Base-by-base conservation (phyloP, 1,140 invertebrate genomes). In the Drosophila willistoni region DNA sequence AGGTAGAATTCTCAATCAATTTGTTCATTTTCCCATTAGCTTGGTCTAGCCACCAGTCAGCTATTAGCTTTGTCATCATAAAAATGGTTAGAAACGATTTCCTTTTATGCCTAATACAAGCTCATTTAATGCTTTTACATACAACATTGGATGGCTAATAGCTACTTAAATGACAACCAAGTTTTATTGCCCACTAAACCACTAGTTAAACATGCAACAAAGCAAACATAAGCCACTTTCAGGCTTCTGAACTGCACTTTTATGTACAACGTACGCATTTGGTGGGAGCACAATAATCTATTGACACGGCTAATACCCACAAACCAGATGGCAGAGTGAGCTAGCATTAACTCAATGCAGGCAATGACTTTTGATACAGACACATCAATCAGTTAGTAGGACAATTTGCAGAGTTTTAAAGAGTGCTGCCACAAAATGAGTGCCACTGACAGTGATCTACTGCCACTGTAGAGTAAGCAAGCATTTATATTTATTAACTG, bases 401-500 rank as follows among this genome's bases (percentile, higher is more conserved):
- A 34, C 74, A 77, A 77, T 77, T 71, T 77, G 66, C 44, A 44
- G 36, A 19, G 6, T 14, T 59, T 59, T 36, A 39, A 59, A 36
- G 61, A 57, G 36, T 12, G 0, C 61, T 77, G 75, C 6, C 41
- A 14, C 34, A 36, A 36, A 36, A 36, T 36, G 34, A 36, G 34
- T 77, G 75, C 9, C 51, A 33, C 41, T 75, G 81, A 74, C 70
- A 79, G 60, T 77, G 76, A 82, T 74, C 59, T 67, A 78, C 79
- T 74, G 65, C 51, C 63, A 19, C 41, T 76, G 47, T 59, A 76
- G 55, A 62, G 42, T 17, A 34, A 19, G 29, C 10, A 47, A 63
- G 64, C 82, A 86, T 81, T 86, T 68, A 69, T 84, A 86, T 85
- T 86, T 85, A 85, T 86, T 85, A 86, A 85, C 74, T 78, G 64